Evolutionary conservation across 37 sponge, comb jelly and placozoan species (phyloP).

Genomic region (Aplysina aerophoba): DNA sequence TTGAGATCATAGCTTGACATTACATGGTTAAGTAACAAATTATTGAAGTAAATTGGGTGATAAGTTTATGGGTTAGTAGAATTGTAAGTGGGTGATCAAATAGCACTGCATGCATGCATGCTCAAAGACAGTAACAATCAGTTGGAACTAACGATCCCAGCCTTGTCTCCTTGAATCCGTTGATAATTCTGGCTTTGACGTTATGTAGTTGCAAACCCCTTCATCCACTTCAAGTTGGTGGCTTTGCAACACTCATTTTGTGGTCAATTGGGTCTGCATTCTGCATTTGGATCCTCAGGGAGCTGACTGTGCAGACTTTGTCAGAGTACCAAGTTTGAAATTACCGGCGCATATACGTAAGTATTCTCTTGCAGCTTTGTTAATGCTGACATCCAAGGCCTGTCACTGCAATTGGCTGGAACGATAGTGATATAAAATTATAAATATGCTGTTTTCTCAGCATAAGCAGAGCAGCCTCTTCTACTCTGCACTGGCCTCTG

Average conservation of each 20-base stretch:
- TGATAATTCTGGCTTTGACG: conserved; percentile 12
- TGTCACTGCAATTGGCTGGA: conserved; percentile 18
- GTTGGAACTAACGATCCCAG: neutral
- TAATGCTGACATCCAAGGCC: too few species aligned
- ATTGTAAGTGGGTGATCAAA: too few species aligned
- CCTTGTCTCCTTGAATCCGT: conserved; percentile 19
- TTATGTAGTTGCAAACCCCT: neutral
- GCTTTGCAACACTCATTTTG: neutral
- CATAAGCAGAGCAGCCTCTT: neutral
- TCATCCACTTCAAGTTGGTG: conserved; percentile 18
- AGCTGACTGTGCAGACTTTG: conserved; percentile 14
- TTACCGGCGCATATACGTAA: too few species aligned
- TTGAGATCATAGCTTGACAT: neutral
- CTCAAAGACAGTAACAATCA: neutral
- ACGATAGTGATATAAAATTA: neutral
- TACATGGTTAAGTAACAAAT: too few species aligned
- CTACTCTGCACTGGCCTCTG: conserved; percentile 29
- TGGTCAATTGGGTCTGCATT: neutral
- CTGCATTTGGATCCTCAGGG: neutral
- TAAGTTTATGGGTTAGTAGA: too few species aligned
- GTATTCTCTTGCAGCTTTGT: too few species aligned
- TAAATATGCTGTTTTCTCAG: conserved; percentile 5
- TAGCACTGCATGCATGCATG: too few species aligned
- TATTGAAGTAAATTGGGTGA: too few species aligned
- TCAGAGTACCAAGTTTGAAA: conserved; percentile 1